A percentile compares a stretch with the other conserved stretches of the same genome.
Evolutionary conservation across 1,140 invertebrate species (phyloP).

Genomic region (Metaphire vulgaris): DNA sequence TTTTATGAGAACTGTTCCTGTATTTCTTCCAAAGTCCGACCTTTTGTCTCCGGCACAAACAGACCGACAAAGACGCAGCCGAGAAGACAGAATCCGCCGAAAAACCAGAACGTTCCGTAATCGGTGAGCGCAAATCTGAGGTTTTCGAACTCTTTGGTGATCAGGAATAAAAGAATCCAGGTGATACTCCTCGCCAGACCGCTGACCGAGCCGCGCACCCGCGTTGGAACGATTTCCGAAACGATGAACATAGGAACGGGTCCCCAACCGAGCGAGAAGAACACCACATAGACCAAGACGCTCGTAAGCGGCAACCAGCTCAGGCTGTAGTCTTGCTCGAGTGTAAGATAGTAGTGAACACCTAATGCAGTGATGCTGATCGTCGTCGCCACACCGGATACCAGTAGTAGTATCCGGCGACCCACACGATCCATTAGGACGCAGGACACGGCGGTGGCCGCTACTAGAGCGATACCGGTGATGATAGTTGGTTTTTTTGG

Average conservation of each 20-base stretch:
- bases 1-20: conserved; percentile 13
- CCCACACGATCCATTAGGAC: conserved; percentile 71
- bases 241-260: conserved; percentile 91
- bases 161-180: conserved; percentile 81
- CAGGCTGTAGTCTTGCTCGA: conserved; percentile 50
- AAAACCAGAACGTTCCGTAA: conserved; percentile 61
- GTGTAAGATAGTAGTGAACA: conserved; percentile 36
- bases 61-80: conserved; percentile 46
- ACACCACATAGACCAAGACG: conserved; percentile 76
- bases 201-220: conserved; percentile 75
- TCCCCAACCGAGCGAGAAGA: conserved; percentile 82
- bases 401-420: conserved; percentile 63
- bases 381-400: conserved; percentile 44
- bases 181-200: conserved; percentile 77
- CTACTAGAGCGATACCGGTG: conserved; percentile 79
- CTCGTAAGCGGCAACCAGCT: conserved; percentile 74
- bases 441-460: conserved; percentile 76
- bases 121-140: conserved; percentile 60
- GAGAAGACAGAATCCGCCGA: conserved; percentile 44
- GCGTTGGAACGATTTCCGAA: conserved; percentile 79
- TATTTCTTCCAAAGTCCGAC: conserved; percentile 50
- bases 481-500: conserved; percentile 61
- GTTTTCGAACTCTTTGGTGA: conserved; percentile 72
- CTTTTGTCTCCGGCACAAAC: conserved; percentile 48
- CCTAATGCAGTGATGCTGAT: conserved; percentile 40